Percentiles rank a stretch among this genome's conserved stretches.
Conservation (phyloP, 2,888 invertebrate species). For the Anorthoa munda region DNA sequence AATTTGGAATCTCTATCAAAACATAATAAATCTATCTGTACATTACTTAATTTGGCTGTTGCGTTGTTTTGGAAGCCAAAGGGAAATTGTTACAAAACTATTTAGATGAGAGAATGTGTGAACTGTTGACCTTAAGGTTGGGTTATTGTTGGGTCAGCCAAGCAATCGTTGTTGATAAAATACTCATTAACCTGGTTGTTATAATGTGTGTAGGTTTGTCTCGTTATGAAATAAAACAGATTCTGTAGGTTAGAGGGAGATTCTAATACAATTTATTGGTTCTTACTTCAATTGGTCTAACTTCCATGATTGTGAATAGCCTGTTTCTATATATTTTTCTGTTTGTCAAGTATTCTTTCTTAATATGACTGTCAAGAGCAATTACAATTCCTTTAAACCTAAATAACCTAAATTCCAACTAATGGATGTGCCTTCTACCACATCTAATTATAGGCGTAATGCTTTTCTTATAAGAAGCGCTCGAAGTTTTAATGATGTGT, state of each 20-base stretch:
- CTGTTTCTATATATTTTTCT: background rate
- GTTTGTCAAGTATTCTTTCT: background rate
- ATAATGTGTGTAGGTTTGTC: background rate
- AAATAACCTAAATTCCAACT: no score
- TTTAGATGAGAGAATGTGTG: conserved; percentile 50
- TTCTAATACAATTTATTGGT: background rate
- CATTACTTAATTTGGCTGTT: conserved; percentile 32
- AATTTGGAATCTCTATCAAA: conserved; percentile 3
- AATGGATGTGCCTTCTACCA: no score
- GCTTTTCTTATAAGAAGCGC: no score
- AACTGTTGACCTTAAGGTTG: conserved; percentile 52
- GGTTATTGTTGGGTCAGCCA: conserved; percentile 38
- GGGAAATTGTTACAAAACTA: conserved; percentile 59
- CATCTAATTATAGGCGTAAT: no score
- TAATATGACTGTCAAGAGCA: no score
- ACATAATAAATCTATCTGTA: conserved; percentile 42
- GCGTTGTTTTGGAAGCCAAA: conserved; percentile 31
- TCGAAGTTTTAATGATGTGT: no score
- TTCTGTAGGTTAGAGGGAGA: background rate
- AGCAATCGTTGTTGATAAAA: conserved; percentile 12
- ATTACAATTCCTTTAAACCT: background rate
- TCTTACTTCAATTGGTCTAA: no score
- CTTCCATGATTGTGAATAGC: background rate
- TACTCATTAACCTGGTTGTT: conserved; percentile 37
- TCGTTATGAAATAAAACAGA: background rate